A percentile compares a stretch with the other conserved stretches of the same genome.
These are phyloP conservation scores for Nixonia krombeini DNA, from an alignment of 1,140 invertebrate genomes.

Conservation along the genomic window DNA sequence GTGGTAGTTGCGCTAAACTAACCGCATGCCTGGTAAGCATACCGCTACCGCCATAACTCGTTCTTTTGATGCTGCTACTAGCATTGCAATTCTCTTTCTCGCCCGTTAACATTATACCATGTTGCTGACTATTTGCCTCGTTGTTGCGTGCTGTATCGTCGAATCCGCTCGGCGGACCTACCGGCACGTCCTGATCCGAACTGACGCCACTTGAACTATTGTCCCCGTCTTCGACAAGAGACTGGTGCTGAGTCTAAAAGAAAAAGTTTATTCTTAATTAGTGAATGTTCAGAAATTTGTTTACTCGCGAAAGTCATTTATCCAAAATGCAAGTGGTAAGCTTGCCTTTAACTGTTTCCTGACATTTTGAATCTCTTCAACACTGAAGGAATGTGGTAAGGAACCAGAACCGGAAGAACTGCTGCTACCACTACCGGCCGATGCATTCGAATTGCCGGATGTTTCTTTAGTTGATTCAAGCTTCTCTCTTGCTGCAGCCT, in stretches of 20 bases:
- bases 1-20: constrained; percentile 84
- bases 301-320: neutral
- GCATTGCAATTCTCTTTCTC: constrained; percentile 59
- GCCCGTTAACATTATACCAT: constrained; percentile 40
- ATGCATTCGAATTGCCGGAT: constrained; percentile 67
- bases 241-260: constrained; percentile 69
- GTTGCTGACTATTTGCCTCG: constrained; percentile 65
- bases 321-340: too few species aligned
- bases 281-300: too few species aligned
- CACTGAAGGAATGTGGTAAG: constrained; percentile 86
- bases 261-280: neutral
- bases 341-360: constrained; percentile 80
- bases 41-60: constrained; percentile 66
- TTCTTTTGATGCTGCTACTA: constrained; percentile 44
- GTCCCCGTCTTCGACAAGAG: constrained; percentile 81
- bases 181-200: constrained; percentile 83
- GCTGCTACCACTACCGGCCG: constrained; percentile 69
- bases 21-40: constrained; percentile 79
- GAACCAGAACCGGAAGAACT: constrained; percentile 80
- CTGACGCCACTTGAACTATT: constrained; percentile 90
- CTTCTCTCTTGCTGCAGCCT: constrained; percentile 65
- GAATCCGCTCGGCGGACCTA: constrained; percentile 65
- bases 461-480: constrained; percentile 66
- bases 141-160: constrained; percentile 63
- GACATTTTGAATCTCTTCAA: constrained; percentile 90